Evolutionary conservation across 2,113 vertebrate genomes (phyloP).

Genomic region (Peromyscus polionotus): DNA sequence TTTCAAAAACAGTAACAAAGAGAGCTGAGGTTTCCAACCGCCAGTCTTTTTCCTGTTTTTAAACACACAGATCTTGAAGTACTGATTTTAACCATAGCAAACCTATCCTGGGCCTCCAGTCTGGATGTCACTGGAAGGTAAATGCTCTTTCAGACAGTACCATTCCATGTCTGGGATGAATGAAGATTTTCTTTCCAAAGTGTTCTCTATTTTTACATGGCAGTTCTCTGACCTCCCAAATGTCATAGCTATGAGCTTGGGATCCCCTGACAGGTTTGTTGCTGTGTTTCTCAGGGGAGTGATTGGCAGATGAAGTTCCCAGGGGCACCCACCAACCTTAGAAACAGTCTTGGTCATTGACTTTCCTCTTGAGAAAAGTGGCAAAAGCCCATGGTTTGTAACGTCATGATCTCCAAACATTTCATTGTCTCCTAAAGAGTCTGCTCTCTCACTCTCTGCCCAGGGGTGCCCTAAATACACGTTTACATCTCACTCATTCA

Average conservation of each 20-base stretch:
- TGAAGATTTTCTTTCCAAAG: conserved; percentile 55
- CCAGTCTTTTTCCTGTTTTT: conserved; percentile 75
- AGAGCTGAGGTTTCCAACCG: conserved; percentile 75
- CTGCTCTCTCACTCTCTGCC: not conserved
- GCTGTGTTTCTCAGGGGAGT: not conserved
- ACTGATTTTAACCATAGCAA: conserved; percentile 76
- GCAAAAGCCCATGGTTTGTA: not conserved
- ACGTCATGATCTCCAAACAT: not conserved
- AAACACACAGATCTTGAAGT: conserved; percentile 69
- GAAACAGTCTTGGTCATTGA: not conserved
- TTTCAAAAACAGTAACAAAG: conserved; percentile 83
- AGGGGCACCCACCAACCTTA: not conserved
- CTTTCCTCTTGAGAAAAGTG: not conserved
- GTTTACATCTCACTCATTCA: not conserved
- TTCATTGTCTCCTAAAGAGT: not conserved
- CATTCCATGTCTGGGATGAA: conserved; percentile 47
- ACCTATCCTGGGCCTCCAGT: conserved; percentile 60
- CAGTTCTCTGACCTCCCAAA: conserved; percentile 1
- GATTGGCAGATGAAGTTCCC: not conserved
- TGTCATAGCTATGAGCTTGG: not conserved
- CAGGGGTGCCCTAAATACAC: not conserved
- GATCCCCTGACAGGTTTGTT: not conserved
- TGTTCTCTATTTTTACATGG: conserved; percentile 14
- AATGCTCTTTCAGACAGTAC: conserved; percentile 33
- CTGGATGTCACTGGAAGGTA: conserved; percentile 54